phyloP scores from a whole-genome alignment of 2,113 vertebrate species.

The human region GRCh38 chr9:122252501-122253000 shows the following conservation, averaged over 20 bases:
- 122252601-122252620: not conserved
- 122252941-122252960: conserved; percentile 85
- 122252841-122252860: conserved; percentile 49
- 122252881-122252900: conserved; percentile 69
- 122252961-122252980: conserved; percentile 85
- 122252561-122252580: not conserved
- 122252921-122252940: conserved; percentile 83
- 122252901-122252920: conserved; percentile 72
- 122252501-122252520: not conserved
- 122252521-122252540: not conserved
- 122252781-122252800: not conserved
- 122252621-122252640: not conserved
- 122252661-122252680: not conserved
- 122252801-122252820: conserved; percentile 6
- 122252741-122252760: not conserved
- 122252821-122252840: conserved; percentile 30
- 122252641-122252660: not conserved
- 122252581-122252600: not conserved
- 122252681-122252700: not conserved
- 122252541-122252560: not conserved
- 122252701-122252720: not conserved
- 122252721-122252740: not conserved
- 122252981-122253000: conserved; percentile 86
- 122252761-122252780: conserved; percentile 12
- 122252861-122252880: conserved; percentile 56